Percentiles rank a stretch among this genome's conserved stretches.
Conservation (phyloP, 2,888 invertebrate genomes). For the Apamea crenata region DNA sequence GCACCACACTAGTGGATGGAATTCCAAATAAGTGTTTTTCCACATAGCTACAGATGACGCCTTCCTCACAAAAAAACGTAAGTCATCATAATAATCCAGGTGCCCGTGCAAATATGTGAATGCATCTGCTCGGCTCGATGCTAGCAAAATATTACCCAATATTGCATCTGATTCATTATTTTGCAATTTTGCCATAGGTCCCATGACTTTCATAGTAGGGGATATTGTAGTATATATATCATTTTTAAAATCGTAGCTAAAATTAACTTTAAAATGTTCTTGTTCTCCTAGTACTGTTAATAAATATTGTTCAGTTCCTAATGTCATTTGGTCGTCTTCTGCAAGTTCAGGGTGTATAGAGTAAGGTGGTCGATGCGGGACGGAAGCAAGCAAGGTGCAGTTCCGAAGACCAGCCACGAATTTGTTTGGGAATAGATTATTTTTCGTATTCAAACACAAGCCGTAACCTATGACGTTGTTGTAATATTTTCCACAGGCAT, state of each 20-base stretch:
- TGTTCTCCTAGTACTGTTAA: conserved; percentile 50
- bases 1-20: conserved; percentile 50
- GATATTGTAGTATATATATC: conserved; percentile 2
- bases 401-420: conserved; percentile 72
- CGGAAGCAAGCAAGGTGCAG: conserved; percentile 73
- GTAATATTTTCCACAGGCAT: conserved; percentile 78
- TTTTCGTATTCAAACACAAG: conserved; percentile 67
- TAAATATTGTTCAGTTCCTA: conserved; percentile 59
- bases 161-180: conserved; percentile 49
- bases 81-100: conserved; percentile 52
- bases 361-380: conserved; percentile 57
- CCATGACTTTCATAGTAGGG: conserved; percentile 36
- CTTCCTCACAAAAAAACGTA: conserved; percentile 49
- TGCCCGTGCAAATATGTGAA: conserved; percentile 57
- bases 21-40: conserved; percentile 65
- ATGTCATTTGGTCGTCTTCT: neutral
- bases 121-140: conserved; percentile 23
- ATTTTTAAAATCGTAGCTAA: conserved; percentile 25
- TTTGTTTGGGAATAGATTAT: conserved; percentile 71
- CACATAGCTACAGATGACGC: conserved; percentile 1
- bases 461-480: conserved; percentile 73
- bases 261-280: conserved; percentile 55
- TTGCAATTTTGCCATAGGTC: conserved; percentile 33
- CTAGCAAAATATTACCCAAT: conserved; percentile 44
- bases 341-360: conserved; percentile 45